Percentiles rank a stretch among this genome's conserved stretches.
Conservation (phyloP, 2,797 vertebrate genomes). For the Falco columbarius region DNA sequence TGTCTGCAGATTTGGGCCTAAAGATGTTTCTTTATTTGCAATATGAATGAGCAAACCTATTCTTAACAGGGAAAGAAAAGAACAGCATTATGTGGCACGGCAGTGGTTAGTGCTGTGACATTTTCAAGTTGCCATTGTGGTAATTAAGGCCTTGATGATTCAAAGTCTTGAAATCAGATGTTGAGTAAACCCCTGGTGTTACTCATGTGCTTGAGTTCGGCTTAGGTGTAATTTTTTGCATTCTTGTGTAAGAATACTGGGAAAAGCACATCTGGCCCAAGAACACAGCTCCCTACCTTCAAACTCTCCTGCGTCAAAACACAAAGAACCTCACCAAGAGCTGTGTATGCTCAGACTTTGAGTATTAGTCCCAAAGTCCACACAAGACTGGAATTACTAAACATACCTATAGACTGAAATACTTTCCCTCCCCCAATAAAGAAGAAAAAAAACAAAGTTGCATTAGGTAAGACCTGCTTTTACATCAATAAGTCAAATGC, state of each 20-base stretch:
- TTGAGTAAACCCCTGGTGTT: conserved; percentile 46
- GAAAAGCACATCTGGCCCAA: not conserved
- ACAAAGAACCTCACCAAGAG: not conserved
- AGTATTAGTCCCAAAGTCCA: not conserved
- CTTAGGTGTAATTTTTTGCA: conserved; percentile 27
- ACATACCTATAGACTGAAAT: fast-evolving
- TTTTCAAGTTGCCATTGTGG: conserved; percentile 12
- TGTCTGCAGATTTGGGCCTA: not conserved
- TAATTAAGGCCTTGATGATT: conserved; percentile 28
- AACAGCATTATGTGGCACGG: not conserved
- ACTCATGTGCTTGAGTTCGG: conserved; percentile 33
- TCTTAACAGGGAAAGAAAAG: not conserved
- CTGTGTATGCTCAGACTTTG: not conserved
- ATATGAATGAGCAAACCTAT: conserved; percentile 14
- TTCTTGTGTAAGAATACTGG: not conserved
- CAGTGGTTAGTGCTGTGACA: not conserved
- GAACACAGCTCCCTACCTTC: not conserved
- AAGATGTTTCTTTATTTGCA: conserved; percentile 38
- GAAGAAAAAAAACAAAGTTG: not conserved
- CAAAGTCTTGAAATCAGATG: conserved; percentile 51
- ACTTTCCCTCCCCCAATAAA: not conserved
- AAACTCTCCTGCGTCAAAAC: not conserved
- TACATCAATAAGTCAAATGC: not conserved
- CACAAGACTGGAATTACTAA: not conserved
- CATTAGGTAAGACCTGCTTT: not conserved